phyloP scores from a whole-genome alignment of 2,888 invertebrate genomes.

The Drosophila affinis region DNA sequence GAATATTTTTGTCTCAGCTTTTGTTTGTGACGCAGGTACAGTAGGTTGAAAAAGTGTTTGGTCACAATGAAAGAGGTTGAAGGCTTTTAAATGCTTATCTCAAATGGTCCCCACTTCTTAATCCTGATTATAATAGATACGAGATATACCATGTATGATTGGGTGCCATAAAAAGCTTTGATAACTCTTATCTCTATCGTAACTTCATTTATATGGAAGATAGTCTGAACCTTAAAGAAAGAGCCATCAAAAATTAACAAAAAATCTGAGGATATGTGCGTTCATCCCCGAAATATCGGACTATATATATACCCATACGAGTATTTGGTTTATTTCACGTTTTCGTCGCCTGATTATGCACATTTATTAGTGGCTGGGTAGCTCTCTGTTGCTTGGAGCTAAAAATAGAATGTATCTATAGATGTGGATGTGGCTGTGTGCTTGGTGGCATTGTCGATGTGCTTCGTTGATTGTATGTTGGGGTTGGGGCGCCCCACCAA shows the following conservation, averaged over 20 bases:
- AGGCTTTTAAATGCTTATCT: too few relatives aligned
- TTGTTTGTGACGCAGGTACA: conserved; percentile 12
- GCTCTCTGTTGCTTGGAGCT: conserved; percentile 11
- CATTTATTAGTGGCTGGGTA: conserved; percentile 17
- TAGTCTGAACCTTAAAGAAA: too few relatives aligned
- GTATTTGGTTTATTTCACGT: conserved; percentile 16
- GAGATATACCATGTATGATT: too few relatives aligned
- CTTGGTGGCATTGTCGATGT: conserved; percentile 25
- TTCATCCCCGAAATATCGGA: not conserved
- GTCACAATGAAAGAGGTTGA: not conserved
- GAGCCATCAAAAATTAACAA: too few relatives aligned
- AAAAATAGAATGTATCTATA: conserved; percentile 9
- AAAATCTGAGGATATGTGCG: too few relatives aligned
- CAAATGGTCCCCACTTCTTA: too few relatives aligned
- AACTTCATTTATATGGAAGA: too few relatives aligned
- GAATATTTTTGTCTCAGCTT: not conserved
- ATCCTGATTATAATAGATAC: too few relatives aligned
- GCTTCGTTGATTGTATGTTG: not conserved
- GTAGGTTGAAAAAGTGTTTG: not conserved
- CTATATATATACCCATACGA: not conserved
- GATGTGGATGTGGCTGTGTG: conserved; percentile 23
- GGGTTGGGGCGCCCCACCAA: conserved; percentile 11
- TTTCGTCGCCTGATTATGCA: conserved; percentile 32
- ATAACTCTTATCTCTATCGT: too few relatives aligned
- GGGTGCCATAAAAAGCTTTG: too few relatives aligned